Base-by-base conservation (phyloP, 23 tunicate genomes). In the Ciona savignyi region DNA sequence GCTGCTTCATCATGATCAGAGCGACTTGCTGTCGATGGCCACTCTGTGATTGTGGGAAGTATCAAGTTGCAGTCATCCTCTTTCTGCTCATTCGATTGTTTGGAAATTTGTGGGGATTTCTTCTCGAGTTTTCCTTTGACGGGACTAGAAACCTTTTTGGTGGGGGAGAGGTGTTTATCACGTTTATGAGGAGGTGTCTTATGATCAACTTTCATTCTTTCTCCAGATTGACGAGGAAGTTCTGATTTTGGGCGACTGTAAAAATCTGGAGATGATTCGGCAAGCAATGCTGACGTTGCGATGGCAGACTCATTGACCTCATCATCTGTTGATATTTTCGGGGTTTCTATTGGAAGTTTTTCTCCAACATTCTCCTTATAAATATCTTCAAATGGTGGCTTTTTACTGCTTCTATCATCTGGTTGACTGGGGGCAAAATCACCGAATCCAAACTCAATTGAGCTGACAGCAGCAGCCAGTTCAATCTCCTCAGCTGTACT, bases 381-480 rank as follows among this genome's bases (percentile, higher is more conserved):
- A 9, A 22, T 25, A 22, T 63, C 24, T 63, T 63, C 28, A 23
- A 42, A 42, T 9, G 26, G 24, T 9, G 67, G 22, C 24, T 63
- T 63, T 22, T 63, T 25, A 9, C 24, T 23, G 22, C 23, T 63
- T 42, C 11, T 42, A 6, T 42, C 56, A 42, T 9, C 15, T 4
- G 19, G 2, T 34, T 27, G 60, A 20, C 65, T 65, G 23, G 32
- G 28, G 19, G 34, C 64, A 35, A 81, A 88, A 56, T 82, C 96
- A 3, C 86, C 96, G 51, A 77, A 81, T 25, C 75, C 71, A n/a
- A 65, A 74, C 68, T 88, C 96, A 15, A 89, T 89, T 4, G 96
- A 83, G 30, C 96, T 79, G 22, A 89, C 79, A 48, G 96, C 96
- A 27, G 96, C 96, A 24, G 96, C 96, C 3, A 89, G 74, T 64